These are phyloP conservation scores for Empis stercorea DNA, from an alignment of 2,888 invertebrate species.

Conservation along the genomic window DNA sequence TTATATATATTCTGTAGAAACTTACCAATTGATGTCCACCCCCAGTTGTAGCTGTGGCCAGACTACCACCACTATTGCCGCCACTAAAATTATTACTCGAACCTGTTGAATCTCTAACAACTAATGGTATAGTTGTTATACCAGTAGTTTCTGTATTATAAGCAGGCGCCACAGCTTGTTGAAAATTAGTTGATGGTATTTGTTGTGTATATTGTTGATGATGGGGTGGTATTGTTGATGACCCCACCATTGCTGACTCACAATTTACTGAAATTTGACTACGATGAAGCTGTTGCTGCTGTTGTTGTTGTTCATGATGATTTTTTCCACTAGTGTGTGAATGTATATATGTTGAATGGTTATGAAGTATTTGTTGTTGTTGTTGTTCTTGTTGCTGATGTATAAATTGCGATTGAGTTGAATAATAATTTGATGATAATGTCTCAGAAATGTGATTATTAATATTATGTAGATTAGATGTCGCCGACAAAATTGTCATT, in stretches of 20 bases:
- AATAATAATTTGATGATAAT: background rate
- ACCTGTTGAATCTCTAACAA: slow-evolving; percentile 12
- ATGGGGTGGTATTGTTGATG: slow-evolving; percentile 8
- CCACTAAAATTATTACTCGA: slow-evolving; percentile 1
- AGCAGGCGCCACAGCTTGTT: slow-evolving; percentile 8
- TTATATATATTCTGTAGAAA: background rate
- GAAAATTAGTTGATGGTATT: slow-evolving; percentile 6
- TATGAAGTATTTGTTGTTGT: slow-evolving; percentile 13
- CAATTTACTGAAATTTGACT: slow-evolving; percentile 14
- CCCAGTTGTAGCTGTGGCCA: slow-evolving; percentile 15
- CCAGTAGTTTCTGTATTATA: background rate
- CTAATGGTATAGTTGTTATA: slow-evolving; percentile 5
- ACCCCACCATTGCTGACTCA: slow-evolving; percentile 10
- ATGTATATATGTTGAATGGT: too few relatives aligned
- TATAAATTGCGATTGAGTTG: slow-evolving; percentile 9
- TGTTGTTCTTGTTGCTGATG: slow-evolving; percentile 14
- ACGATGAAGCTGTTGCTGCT: slow-evolving; percentile 15
- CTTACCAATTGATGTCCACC: slow-evolving; percentile 29
- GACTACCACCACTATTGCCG: slow-evolving; percentile 2
- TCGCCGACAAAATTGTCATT: background rate
- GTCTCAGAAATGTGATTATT: slow-evolving; percentile 28
- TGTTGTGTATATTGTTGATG: slow-evolving; percentile 8
- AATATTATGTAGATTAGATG: slow-evolving; percentile 10
- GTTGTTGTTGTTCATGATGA: slow-evolving; percentile 14
- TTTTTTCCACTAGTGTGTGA: background rate